These are phyloP conservation scores for Thalassaphorura encarpata DNA, from an alignment of 1,140 invertebrate genomes.

Conservation along the genomic window DNA sequence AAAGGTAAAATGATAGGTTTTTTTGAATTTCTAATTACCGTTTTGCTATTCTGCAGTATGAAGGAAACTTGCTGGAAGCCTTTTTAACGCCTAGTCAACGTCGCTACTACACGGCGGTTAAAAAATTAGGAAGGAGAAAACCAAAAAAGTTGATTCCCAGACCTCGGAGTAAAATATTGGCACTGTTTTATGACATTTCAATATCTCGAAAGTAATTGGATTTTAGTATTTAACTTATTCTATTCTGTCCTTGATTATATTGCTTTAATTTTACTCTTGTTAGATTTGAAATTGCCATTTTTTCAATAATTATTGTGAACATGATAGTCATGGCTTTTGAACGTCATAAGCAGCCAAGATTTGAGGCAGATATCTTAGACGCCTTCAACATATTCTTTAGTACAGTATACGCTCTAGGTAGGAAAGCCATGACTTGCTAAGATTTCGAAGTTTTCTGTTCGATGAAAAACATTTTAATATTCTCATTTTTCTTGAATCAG, in stretches of 20 bases:
- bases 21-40: slow-evolving; percentile 1
- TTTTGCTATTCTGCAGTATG: slow-evolving; percentile 60
- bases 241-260: slow-evolving; percentile 2
- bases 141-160: slow-evolving; percentile 93
- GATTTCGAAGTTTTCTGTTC: slow-evolving; percentile 9
- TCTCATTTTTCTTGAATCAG: too few relatives aligned
- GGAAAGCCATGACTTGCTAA: slow-evolving; percentile 31
- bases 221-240: too few relatives aligned
- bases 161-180: slow-evolving; percentile 83
- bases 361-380: slow-evolving; percentile 79
- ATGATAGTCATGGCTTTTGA: slow-evolving; percentile 96
- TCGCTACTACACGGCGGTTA: slow-evolving; percentile 96
- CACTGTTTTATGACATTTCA: slow-evolving; percentile 91
- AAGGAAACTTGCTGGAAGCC: slow-evolving; percentile 92
- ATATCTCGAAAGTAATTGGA: slow-evolving; percentile 67
- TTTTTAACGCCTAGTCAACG: slow-evolving; percentile 93
- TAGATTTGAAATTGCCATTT: slow-evolving; percentile 92
- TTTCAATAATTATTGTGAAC: slow-evolving; percentile 87
- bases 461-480: too few relatives aligned
- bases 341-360: slow-evolving; percentile 82
- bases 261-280: slow-evolving; percentile 11
- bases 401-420: slow-evolving; percentile 82
- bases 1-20: slow-evolving; percentile 43
- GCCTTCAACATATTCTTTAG: slow-evolving; percentile 94
- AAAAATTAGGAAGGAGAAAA: slow-evolving; percentile 89